Evolutionary conservation across 2,113 vertebrate genomes (phyloP).

Genomic region (Neoarius graeffei): DNA sequence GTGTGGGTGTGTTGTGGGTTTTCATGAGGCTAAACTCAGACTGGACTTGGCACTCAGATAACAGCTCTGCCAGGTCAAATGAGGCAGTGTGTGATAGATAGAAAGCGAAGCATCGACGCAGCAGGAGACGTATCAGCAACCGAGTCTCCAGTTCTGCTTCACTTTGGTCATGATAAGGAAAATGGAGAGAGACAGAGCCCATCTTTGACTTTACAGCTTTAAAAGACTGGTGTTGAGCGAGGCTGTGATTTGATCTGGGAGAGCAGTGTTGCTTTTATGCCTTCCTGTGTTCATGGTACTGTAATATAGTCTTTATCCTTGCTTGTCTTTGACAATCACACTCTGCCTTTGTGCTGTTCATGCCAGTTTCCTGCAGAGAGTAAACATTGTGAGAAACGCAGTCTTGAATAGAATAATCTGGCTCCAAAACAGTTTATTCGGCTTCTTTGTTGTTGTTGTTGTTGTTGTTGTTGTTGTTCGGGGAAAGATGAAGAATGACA

Average conservation of each 20-base stretch:
- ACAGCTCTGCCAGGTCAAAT: slow-evolving; percentile 30
- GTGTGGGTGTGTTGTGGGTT: neutral
- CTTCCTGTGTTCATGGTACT: neutral
- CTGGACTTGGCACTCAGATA: slow-evolving; percentile 45
- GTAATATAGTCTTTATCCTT: slow-evolving; percentile 32
- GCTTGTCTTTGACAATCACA: slow-evolving; percentile 25
- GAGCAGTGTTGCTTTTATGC: neutral
- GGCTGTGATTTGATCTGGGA: slow-evolving; percentile 20
- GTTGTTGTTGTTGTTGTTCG: slow-evolving; percentile 29
- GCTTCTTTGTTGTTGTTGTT: slow-evolving; percentile 1
- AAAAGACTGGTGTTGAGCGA: slow-evolving; percentile 1
- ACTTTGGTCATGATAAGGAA: slow-evolving; percentile 31
- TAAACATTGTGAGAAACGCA: slow-evolving; percentile 7
- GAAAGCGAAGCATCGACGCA: slow-evolving; percentile 21
- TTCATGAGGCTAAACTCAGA: slow-evolving; percentile 15
- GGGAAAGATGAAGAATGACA: slow-evolving; percentile 37
- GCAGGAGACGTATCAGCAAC: slow-evolving; percentile 28
- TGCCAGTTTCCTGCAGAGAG: slow-evolving; percentile 1
- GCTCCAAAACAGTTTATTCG: slow-evolving; percentile 21
- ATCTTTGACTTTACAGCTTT: slow-evolving; percentile 45
- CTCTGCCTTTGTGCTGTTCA: slow-evolving; percentile 24
- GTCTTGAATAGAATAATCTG: neutral
- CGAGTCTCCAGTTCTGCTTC: slow-evolving; percentile 21
- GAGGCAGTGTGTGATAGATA: slow-evolving; percentile 23
- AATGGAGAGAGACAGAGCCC: slow-evolving; percentile 42